Conservation (phyloP, 2,797 vertebrate genomes). For the Myotis planiceps region DNA sequence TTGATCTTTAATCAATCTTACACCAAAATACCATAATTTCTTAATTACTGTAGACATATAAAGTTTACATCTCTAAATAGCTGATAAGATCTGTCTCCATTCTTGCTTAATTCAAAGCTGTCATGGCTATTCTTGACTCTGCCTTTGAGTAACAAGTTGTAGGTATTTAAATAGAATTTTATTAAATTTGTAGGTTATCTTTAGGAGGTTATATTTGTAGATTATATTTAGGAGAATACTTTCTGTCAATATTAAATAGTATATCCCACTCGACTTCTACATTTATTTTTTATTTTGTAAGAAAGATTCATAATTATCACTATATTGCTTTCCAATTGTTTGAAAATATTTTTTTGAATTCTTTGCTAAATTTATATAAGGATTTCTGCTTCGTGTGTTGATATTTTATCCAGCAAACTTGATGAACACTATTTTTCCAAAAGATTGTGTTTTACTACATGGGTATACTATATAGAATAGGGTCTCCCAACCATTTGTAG, state of each 20-base stretch:
- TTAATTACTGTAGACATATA: neutral
- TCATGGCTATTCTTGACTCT: neutral
- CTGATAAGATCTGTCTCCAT: neutral
- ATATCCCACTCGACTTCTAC: neutral
- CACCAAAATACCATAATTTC: neutral
- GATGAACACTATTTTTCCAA: neutral
- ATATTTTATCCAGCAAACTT: neutral
- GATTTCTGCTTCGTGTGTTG: neutral
- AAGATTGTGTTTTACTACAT: neutral
- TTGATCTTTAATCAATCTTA: neutral
- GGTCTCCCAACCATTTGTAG: rapidly evolving
- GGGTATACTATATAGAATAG: neutral
- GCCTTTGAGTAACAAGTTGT: neutral
- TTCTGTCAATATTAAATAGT: neutral
- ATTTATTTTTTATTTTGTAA: neutral
- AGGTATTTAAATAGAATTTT: neutral
- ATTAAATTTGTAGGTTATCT: neutral
- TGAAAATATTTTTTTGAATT: neutral
- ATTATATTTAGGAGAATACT: neutral
- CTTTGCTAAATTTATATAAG: neutral
- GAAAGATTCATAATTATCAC: neutral
- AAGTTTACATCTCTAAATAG: neutral
- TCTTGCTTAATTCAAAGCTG: neutral
- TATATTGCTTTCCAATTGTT: neutral
- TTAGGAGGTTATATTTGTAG: neutral